phyloP scores from a whole-genome alignment of 2,888 invertebrate genomes.

The Plebejus melissa region DNA sequence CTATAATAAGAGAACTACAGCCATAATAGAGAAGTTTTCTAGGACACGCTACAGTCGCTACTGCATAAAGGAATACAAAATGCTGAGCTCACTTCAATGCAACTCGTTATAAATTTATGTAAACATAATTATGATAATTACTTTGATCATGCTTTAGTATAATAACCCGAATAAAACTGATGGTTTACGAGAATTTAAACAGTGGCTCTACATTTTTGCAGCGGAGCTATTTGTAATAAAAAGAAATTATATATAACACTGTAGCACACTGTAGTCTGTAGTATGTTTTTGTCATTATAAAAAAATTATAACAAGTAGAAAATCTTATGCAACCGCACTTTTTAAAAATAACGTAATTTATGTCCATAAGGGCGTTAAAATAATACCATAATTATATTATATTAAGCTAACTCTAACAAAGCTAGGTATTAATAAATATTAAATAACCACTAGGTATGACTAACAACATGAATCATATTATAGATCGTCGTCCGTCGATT shows the following conservation, averaged over 20 bases:
- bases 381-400: too few relatives aligned
- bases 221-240: too few relatives aligned
- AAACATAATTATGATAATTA: constrained; percentile 12
- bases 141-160: not conserved
- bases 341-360: too few relatives aligned
- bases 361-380: too few relatives aligned
- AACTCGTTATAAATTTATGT: constrained; percentile 21
- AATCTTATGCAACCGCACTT: too few relatives aligned
- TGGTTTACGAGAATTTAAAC: not conserved
- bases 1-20: not conserved
- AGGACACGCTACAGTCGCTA: not conserved
- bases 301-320: too few relatives aligned
- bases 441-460: not conserved
- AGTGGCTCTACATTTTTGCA: too few relatives aligned
- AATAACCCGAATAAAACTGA: not conserved
- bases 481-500: not conserved
- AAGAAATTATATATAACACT: too few relatives aligned
- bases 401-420: too few relatives aligned
- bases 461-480: not conserved
- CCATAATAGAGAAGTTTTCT: not conserved
- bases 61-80: constrained; percentile 23
- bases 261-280: too few relatives aligned
- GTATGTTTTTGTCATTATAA: too few relatives aligned
- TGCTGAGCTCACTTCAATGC: constrained; percentile 7
- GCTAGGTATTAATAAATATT: not conserved